Conservation (phyloP, 2,797 vertebrate genomes). For the Chromis chromis region DNA sequence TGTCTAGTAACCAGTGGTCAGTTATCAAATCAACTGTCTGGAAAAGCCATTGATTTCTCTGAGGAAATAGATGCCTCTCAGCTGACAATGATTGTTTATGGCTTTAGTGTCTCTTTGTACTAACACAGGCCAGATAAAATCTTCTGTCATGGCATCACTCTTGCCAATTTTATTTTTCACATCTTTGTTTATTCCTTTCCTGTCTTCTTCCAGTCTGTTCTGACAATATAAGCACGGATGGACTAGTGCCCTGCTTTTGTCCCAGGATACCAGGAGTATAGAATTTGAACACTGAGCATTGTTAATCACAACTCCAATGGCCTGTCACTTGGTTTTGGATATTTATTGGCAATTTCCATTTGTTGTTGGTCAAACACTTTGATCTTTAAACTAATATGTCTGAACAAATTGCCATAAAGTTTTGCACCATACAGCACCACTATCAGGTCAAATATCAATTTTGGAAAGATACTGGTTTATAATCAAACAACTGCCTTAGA, state of each 20-base stretch:
- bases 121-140: not conserved
- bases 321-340: too few relatives aligned
- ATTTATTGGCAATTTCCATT: too few relatives aligned
- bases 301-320: too few relatives aligned
- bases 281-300: too few relatives aligned
- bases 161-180: not conserved
- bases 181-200: not conserved
- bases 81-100: not conserved
- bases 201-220: not conserved
- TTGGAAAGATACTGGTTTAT: too few relatives aligned
- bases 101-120: not conserved
- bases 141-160: too few relatives aligned
- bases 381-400: too few relatives aligned
- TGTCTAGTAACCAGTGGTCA: conserved; percentile 1
- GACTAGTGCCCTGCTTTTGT: not conserved
- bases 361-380: too few relatives aligned
- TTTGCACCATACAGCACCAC: too few relatives aligned
- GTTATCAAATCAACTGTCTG: conserved; percentile 24
- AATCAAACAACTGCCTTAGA: not conserved
- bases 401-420: too few relatives aligned
- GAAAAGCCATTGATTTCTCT: conserved; percentile 21
- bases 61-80: not conserved
- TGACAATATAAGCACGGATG: not conserved
- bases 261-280: not conserved
- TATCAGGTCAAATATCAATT: too few relatives aligned